Evolutionary conservation across 2,888 invertebrate genomes (phyloP).

Genomic region (Epinotia demarniana): DNA sequence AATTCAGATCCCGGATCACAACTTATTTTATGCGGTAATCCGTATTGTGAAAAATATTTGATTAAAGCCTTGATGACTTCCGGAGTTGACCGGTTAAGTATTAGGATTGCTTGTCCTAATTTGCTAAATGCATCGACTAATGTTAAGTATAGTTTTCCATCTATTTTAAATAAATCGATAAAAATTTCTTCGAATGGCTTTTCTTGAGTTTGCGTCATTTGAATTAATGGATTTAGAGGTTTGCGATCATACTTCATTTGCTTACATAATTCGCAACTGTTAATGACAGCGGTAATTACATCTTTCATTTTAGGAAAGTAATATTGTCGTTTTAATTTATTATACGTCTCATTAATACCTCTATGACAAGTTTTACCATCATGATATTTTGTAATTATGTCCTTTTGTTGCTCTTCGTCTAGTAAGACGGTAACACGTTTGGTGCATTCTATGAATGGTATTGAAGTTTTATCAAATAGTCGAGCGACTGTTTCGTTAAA

Average conservation of each 20-base stretch:
- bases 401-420: conserved; percentile 45
- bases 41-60: no score
- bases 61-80: no score
- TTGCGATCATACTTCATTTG: conserved; percentile 47
- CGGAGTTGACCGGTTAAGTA: neutral
- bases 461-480: conserved; percentile 41
- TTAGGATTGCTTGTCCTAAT: conserved; percentile 14
- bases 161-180: conserved; percentile 38
- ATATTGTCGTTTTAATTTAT: conserved; percentile 31
- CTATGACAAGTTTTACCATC: conserved; percentile 48
- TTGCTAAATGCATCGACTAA: neutral
- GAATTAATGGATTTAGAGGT: conserved; percentile 50
- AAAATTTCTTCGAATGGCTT: conserved; percentile 52
- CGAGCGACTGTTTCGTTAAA: conserved; percentile 30
- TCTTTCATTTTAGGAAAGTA: conserved; percentile 46
- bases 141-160: neutral
- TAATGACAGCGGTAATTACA: conserved; percentile 46
- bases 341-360: conserved; percentile 48
- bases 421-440: conserved; percentile 38
- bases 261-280: conserved; percentile 49
- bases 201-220: conserved; percentile 50
- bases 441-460: conserved; percentile 47
- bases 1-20: no score
- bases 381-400: conserved; percentile 45
- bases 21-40: no score